These are phyloP conservation scores for Lacanobia wlatinum DNA, from an alignment of 2,888 invertebrate genomes.

Conservation along the genomic window DNA sequence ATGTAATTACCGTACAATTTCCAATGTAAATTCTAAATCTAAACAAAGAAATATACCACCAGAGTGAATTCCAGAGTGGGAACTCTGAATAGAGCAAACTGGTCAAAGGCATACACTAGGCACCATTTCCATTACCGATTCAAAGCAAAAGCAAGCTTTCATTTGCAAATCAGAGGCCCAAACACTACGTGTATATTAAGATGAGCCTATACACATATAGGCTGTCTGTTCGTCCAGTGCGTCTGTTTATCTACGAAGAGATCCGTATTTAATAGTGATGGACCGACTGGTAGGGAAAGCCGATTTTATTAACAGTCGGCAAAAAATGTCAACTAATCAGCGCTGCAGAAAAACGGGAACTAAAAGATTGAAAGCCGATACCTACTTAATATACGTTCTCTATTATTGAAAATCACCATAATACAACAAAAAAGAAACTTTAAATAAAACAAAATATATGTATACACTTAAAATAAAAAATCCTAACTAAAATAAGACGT, in stretches of 20 bases:
- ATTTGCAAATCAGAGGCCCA: constrained; percentile 9
- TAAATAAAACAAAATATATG: too few species aligned
- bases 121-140: background rate
- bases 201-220: background rate
- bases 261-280: background rate
- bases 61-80: background rate
- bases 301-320: background rate
- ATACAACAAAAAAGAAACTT: too few species aligned
- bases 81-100: constrained; percentile 3
- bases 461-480: too few species aligned
- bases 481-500: too few species aligned
- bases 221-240: background rate
- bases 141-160: constrained; percentile 9
- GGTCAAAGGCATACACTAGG: background rate
- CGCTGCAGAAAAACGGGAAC: background rate
- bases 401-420: too few species aligned
- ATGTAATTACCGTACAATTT: too few species aligned
- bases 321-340: background rate
- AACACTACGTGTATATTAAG: background rate
- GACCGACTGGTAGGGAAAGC: background rate
- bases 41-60: background rate
- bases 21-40: background rate
- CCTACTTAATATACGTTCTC: too few species aligned
- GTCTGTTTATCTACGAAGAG: background rate
- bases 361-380: too few species aligned